Evolutionary conservation across 2,888 invertebrate genomes (phyloP).

Genomic region (Tortrix viridana): DNA sequence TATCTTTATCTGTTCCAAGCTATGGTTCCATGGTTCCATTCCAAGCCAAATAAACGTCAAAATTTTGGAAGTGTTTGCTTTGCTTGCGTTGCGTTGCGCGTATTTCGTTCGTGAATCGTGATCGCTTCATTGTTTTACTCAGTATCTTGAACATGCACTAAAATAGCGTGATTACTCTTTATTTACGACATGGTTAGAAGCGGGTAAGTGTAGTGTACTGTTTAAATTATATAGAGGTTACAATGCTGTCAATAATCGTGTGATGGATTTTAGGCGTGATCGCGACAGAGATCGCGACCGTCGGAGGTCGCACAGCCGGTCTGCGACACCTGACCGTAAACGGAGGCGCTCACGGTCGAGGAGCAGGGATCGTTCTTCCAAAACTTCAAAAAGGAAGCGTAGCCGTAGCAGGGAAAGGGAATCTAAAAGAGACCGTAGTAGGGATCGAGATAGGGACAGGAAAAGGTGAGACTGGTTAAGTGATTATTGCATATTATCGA

Average conservation of each 20-base stretch:
- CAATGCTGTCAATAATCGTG: background rate
- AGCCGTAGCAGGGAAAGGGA: slow-evolving; percentile 88
- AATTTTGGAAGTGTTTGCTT: slow-evolving; percentile 1
- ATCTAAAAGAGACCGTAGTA: slow-evolving; percentile 81
- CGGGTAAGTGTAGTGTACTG: slow-evolving; percentile 57
- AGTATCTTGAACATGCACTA: slow-evolving; percentile 16
- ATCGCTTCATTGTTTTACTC: slow-evolving; percentile 11
- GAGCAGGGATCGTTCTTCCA: slow-evolving; percentile 84
- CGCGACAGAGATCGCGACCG: slow-evolving; percentile 76
- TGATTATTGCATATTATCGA: too few species aligned
- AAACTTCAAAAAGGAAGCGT: slow-evolving; percentile 85
- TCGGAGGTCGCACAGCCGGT: slow-evolving; percentile 85
- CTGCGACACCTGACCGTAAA: slow-evolving; percentile 83
- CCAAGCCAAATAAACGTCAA: slow-evolving; percentile 14
- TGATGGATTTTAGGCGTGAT: slow-evolving; percentile 62
- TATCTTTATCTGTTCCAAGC: too few species aligned
- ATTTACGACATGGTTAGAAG: slow-evolving; percentile 65
- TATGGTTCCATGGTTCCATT: background rate
- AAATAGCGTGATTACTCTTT: background rate
- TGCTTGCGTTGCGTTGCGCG: slow-evolving; percentile 14
- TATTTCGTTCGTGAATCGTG: slow-evolving; percentile 2
- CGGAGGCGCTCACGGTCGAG: slow-evolving; percentile 83
- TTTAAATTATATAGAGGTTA: background rate
- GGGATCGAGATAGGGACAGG: slow-evolving; percentile 69
- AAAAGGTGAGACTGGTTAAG: slow-evolving; percentile 63